Conservation (phyloP, 2,113 vertebrate genomes). For the Xiphophorus couchianus region DNA sequence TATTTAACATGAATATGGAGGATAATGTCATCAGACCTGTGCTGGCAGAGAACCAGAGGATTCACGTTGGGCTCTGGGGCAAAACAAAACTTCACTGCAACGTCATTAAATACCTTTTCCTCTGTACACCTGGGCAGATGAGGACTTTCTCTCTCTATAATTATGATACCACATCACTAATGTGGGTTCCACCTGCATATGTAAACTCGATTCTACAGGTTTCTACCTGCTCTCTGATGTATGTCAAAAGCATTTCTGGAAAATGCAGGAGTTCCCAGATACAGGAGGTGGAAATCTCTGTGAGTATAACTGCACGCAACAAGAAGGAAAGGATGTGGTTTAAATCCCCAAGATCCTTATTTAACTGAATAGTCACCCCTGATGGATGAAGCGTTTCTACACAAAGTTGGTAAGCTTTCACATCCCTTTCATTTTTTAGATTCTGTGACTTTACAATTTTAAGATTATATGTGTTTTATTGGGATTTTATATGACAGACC, state of each 20-base stretch:
- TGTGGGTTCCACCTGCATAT: slow-evolving; percentile 2
- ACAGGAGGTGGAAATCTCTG: background rate
- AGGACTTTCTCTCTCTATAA: slow-evolving; percentile 35
- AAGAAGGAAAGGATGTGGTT: background rate
- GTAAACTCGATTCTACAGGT: slow-evolving; percentile 23
- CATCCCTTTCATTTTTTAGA: too few relatives aligned
- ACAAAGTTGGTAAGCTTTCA: background rate
- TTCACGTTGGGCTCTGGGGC: slow-evolving; percentile 2
- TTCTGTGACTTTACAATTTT: too few relatives aligned
- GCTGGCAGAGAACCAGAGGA: slow-evolving; percentile 35
- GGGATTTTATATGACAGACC: too few relatives aligned
- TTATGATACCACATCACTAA: slow-evolving; percentile 19
- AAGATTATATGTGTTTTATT: too few relatives aligned
- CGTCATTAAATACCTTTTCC: background rate
- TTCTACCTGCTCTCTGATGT: slow-evolving; percentile 21
- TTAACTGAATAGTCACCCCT: background rate
- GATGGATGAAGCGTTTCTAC: background rate
- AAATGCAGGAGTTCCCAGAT: slow-evolving; percentile 32
- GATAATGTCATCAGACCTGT: background rate
- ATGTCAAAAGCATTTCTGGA: background rate
- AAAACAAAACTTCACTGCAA: slow-evolving; percentile 16
- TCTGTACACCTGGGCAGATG: slow-evolving; percentile 32
- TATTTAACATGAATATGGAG: background rate
- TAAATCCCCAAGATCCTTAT: background rate
- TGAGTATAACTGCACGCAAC: background rate